A percentile compares a stretch with the other conserved stretches of the same genome.
These are phyloP conservation scores for Orestias chungarensis DNA, from an alignment of 2,797 vertebrate species.

Conservation along the genomic window DNA sequence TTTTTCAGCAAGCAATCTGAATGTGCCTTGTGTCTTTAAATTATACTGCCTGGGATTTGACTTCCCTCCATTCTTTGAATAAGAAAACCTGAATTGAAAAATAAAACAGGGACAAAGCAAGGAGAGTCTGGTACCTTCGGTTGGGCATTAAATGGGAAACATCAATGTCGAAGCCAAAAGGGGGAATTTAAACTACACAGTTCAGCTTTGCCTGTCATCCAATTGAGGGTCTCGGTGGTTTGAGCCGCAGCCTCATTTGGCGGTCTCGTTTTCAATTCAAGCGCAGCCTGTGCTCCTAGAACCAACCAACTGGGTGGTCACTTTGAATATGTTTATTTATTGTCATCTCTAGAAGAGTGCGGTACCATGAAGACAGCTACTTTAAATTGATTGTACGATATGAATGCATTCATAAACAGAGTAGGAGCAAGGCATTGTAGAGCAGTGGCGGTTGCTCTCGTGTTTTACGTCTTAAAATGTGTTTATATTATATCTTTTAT, in stretches of 20 bases:
- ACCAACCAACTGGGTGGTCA: conserved; percentile 69
- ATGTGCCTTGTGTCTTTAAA: background rate
- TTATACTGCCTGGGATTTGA: background rate
- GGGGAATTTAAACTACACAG: conserved; percentile 14
- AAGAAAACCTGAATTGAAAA: background rate
- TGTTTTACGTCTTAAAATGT: background rate
- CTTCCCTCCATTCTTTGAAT: conserved; percentile 1
- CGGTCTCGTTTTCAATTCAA: conserved; percentile 65
- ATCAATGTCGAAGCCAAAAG: conserved; percentile 36
- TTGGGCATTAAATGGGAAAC: conserved; percentile 47
- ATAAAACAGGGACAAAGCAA: background rate
- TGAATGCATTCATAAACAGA: conserved; percentile 42
- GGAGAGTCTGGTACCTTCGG: conserved; percentile 11
- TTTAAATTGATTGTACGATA: conserved; percentile 65
- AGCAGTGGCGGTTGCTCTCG: background rate
- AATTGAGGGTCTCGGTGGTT: conserved; percentile 60
- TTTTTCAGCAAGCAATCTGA: background rate
- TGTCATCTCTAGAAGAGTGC: conserved; percentile 57
- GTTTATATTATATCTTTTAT: background rate
- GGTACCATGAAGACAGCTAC: conserved; percentile 63
- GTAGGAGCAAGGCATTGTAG: conserved; percentile 37
- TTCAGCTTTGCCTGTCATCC: conserved; percentile 67
- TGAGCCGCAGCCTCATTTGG: conserved; percentile 67
- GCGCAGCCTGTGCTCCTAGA: conserved; percentile 51
- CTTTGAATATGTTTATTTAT: conserved; percentile 81